Conservation (phyloP, 2,797 vertebrate genomes). For the Scyliorhinus canicula region DNA sequence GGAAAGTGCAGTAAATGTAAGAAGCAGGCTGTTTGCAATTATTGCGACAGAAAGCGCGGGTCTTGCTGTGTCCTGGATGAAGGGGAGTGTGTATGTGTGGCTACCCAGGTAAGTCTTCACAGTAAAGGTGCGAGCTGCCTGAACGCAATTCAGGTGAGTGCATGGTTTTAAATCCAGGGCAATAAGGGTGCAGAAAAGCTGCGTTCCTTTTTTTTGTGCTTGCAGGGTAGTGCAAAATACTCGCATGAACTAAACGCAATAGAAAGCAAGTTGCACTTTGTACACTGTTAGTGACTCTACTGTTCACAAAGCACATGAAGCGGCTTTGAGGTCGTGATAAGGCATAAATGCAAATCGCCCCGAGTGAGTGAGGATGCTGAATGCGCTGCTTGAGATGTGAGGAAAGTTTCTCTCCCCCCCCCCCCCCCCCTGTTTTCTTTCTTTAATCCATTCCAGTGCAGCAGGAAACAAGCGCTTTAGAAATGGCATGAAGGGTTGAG, state of each 20-base stretch:
- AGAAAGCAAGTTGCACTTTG: neutral
- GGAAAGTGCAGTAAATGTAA: neutral
- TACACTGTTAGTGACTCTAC: neutral
- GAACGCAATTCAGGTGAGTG: neutral
- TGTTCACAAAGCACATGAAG: neutral
- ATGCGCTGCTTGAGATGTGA: neutral
- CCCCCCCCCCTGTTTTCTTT: too few relatives aligned
- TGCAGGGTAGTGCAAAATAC: neutral
- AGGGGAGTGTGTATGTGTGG: too few relatives aligned
- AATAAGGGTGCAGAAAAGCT: neutral
- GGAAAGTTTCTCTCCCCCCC: too few relatives aligned
- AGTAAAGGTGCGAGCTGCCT: neutral
- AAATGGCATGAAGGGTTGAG: neutral
- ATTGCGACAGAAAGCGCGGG: neutral
- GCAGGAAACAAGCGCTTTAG: neutral
- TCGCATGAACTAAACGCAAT: neutral
- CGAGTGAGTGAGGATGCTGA: neutral
- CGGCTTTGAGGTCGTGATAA: neutral
- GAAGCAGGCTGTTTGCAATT: neutral
- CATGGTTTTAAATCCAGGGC: neutral
- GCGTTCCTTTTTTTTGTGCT: neutral
- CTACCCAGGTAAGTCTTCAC: neutral
- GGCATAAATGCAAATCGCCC: neutral
- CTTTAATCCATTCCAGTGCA: neutral
- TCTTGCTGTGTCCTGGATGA: neutral